Conservation (phyloP, 2,888 invertebrate genomes). For the Drosophila suboccidentalis region DNA sequence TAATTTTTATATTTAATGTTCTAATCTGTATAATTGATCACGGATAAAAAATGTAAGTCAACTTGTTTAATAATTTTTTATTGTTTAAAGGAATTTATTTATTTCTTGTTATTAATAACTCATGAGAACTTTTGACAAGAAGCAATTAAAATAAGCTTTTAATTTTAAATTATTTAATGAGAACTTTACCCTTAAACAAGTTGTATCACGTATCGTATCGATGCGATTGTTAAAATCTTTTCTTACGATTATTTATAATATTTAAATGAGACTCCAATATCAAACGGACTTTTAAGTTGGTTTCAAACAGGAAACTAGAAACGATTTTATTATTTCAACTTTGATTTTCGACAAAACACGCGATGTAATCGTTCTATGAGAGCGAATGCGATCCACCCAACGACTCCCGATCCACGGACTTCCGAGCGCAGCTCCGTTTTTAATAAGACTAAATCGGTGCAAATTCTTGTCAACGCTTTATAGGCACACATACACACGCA, state of each 20-base stretch:
- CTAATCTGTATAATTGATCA: constrained; percentile 12
- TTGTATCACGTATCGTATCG: too few relatives aligned
- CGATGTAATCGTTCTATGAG: background rate
- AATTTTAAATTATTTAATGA: background rate
- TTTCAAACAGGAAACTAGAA: constrained; percentile 5
- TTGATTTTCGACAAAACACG: constrained; percentile 9
- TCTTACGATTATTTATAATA: background rate
- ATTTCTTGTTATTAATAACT: background rate
- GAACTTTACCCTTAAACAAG: too few relatives aligned
- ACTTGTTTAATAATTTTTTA: background rate
- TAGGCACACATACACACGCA: constrained; percentile 58
- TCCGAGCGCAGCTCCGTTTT: constrained; percentile 58
- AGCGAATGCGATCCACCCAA: constrained; percentile 35
- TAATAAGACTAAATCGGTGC: constrained; percentile 70
- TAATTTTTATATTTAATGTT: background rate
- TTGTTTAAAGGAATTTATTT: background rate
- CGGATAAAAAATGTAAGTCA: background rate
- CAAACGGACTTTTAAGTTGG: constrained; percentile 8
- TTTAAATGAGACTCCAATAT: background rate
- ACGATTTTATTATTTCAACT: background rate
- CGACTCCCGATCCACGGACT: constrained; percentile 19
- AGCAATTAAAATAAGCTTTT: background rate
- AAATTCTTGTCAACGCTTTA: constrained; percentile 69
- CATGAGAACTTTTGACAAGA: background rate
- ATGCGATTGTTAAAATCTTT: too few relatives aligned